A percentile compares a stretch with the other conserved stretches of the same genome.
phyloP scores from a whole-genome alignment of 2,797 vertebrate genomes.

The Sarcoramphus papa region DNA sequence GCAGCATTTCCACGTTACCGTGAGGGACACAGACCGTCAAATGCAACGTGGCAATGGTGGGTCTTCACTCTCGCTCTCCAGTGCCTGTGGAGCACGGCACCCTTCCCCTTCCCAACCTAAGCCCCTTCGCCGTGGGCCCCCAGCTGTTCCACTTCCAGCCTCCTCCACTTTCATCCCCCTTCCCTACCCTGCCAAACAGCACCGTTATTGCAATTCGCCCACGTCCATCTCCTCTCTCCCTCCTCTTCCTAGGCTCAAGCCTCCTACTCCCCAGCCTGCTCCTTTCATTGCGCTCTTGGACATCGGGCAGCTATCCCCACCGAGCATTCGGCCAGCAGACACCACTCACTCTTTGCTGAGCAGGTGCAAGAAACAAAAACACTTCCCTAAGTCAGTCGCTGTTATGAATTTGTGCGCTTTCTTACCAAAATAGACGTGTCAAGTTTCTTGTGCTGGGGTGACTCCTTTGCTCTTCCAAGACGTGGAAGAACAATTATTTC shows the following conservation, averaged over 20 bases:
- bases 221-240: accelerated
- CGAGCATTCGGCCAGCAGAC: accelerated
- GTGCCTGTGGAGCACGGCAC: neutral
- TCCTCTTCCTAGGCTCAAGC: no score
- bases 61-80: accelerated
- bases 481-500: neutral
- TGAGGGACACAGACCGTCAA: accelerated
- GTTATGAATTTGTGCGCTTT: accelerated
- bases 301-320: accelerated
- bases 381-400: accelerated
- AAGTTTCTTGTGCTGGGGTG: neutral
- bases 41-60: accelerated
- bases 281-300: accelerated
- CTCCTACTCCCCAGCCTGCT: accelerated
- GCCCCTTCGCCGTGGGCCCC: neutral
- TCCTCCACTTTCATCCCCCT: accelerated
- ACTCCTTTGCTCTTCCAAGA: neutral
- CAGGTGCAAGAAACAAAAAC: neutral
- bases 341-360: accelerated
- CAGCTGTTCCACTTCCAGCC: neutral
- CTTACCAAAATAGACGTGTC: accelerated
- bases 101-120: neutral
- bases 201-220: accelerated
- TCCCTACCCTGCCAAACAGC: neutral
- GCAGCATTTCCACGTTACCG: accelerated